phyloP scores from a whole-genome alignment of 2,113 vertebrate genomes.

The Perca flavescens region DNA sequence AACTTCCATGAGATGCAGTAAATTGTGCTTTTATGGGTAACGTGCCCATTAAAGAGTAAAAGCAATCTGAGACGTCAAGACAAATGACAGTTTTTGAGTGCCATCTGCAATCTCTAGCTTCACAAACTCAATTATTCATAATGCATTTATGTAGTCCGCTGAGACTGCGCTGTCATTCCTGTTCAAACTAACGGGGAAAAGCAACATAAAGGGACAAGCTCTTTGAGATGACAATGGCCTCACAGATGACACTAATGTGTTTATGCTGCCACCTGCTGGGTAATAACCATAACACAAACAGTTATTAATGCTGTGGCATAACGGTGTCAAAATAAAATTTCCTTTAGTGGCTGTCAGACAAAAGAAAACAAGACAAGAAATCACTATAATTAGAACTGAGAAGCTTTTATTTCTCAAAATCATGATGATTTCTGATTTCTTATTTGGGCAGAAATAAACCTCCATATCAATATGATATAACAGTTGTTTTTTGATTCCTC shows the following conservation, averaged over 20 bases:
- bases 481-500: constrained; percentile 34
- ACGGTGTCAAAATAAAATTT: background rate
- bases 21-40: constrained; percentile 83
- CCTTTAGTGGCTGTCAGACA: background rate
- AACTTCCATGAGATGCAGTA: constrained; percentile 78
- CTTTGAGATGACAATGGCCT: constrained; percentile 65
- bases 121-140: constrained; percentile 87
- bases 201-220: constrained; percentile 78
- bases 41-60: constrained; percentile 85
- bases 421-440: constrained; percentile 33
- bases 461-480: constrained; percentile 85
- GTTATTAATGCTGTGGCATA: background rate
- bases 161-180: constrained; percentile 82
- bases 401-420: constrained; percentile 64
- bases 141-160: constrained; percentile 83
- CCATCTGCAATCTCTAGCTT: constrained; percentile 84
- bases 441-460: constrained; percentile 42
- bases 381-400: constrained; percentile 6
- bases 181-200: constrained; percentile 75
- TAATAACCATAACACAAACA: background rate
- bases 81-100: constrained; percentile 84
- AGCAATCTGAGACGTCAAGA: constrained; percentile 83
- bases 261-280: constrained; percentile 80
- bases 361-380: constrained; percentile 16
- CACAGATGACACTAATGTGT: constrained; percentile 29